Evolutionary conservation across 2,888 invertebrate genomes (phyloP), one percentile per base, ranked within the genome.

Genomic region (Phortica okadai): DNA sequence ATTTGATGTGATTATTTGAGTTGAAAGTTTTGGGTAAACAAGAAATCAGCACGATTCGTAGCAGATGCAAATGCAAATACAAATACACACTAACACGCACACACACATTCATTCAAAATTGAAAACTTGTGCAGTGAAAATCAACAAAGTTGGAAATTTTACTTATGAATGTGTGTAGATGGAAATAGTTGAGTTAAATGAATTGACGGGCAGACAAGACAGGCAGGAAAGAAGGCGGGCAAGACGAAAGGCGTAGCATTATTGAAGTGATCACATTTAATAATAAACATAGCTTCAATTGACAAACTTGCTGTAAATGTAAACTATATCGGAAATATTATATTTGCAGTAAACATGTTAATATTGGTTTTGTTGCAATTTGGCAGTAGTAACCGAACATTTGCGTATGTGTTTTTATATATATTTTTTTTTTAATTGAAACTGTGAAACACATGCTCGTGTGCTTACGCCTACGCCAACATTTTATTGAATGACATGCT

Each of bases 401-500:
- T 14, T 54, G 33, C 1, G 33, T 33, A 4, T 33, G 33, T 33
- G 1, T 33, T 33, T 33, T 33, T 33, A 4, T 33, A 2, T 54
- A 2, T n/a, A 14, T 54, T 54, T n/a, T 14, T 3, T 6, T 3
- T 54, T 54, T n/a, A 54, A 1, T 54, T 54, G 54, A 54, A 54
- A 54, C 54, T 14, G 11, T 1, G 33, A 33, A 62, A 21, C 25
- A 7, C 62, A 62, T 5, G 10, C 10, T 25, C 16, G 1, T 6
- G 25, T 7, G 21, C 5, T 21, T 5, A 62, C 81, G 84, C 80
- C 73, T 56, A 50, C 73, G 69, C 75, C 77, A 76, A 54, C 82
- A 77, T 74, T 77, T 79, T 69, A 77, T 79, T 80, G 14, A 45
- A 16, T 11, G 14, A 44, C 50, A 50, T n/a, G 16, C 56, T 56